These are phyloP conservation scores for Brachionus paranguensis DNA, from an alignment of 1,140 invertebrate species.

Conservation along the genomic window DNA sequence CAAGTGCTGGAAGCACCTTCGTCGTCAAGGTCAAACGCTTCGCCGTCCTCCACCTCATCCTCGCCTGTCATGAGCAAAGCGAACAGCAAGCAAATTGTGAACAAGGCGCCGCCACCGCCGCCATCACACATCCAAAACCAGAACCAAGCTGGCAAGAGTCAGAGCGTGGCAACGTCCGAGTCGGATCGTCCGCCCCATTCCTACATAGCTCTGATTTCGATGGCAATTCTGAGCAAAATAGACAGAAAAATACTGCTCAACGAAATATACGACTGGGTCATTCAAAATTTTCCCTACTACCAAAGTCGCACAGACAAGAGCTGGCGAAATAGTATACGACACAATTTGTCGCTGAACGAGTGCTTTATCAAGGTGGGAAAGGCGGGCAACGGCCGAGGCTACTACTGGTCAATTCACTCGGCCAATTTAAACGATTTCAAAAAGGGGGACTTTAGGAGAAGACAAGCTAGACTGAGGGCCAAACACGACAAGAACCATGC, in stretches of 20 bases:
- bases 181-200: constrained; percentile 81
- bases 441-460: constrained; percentile 83
- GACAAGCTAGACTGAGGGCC: constrained; percentile 73
- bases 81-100: not conserved
- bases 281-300: constrained; percentile 71
- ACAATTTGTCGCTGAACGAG: constrained; percentile 91
- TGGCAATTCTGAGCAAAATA: constrained; percentile 88
- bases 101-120: not conserved
- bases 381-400: constrained; percentile 81
- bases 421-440: constrained; percentile 89
- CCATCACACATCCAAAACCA: not conserved
- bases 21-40: not conserved
- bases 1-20: constrained; percentile 9
- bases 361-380: constrained; percentile 88
- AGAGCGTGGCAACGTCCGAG: not conserved
- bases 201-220: constrained; percentile 94
- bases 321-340: constrained; percentile 88
- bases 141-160: not conserved
- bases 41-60: not conserved
- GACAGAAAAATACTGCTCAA: constrained; percentile 91
- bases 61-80: not conserved
- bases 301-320: constrained; percentile 73
- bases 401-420: constrained; percentile 94
- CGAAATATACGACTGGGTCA: constrained; percentile 97
- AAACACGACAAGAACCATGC: constrained; percentile 40